Base-by-base conservation (phyloP, 2,888 invertebrate species). In the Osmoderma eremita region DNA sequence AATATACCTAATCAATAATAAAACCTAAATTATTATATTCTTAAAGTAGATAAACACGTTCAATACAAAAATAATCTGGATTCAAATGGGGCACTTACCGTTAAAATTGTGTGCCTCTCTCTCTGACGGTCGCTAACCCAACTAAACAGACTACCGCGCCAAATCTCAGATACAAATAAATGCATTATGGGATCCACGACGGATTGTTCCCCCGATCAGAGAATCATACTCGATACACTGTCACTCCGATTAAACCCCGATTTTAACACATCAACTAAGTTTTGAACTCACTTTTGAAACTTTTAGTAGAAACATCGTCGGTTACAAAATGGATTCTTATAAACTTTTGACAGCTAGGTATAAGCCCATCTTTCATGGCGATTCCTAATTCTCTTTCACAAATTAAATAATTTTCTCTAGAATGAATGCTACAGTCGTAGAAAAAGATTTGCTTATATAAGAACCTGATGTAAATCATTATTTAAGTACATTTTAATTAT, bases 111-210 rank as follows among this genome's bases (percentile, higher is more conserved):
- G n/a, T n/a, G n/a, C n/a, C n/a, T n/a, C n/a, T n/a, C n/a, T n/a
- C n/a, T n/a, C n/a, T n/a, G n/a, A n/a, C n/a, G n/a, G n/a, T n/a
- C n/a, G n/a, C n/a, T n/a, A n/a, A n/a, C n/a, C n/a, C n/a, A n/a
- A n/a, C n/a, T n/a, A n/a, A n/a, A n/a, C n/a, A n/a, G n/a, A n/a
- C n/a, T n/a, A n/a, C n/a, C n/a, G n/a, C n/a, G n/a, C n/a, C n/a
- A n/a, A n/a, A n/a, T n/a, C n/a, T n/a, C n/a, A n/a, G n/a, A n/a
- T n/a, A n/a, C n/a, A n/a, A n/a, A 78, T 71, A 80, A 75, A 73
- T 81, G 81, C 54, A 78, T 72, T 68, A 78, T 71, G 38, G 78
- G 72, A 75, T 81, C 81, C 81, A 81, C 81, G 73, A 70, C 74
- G 72, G 65, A 54, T 13, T 38, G 45, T 22, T 24, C 49, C 39